These are phyloP conservation scores for Thymelicus lineola DNA, from an alignment of 2,888 invertebrate species.

Conservation along the genomic window DNA sequence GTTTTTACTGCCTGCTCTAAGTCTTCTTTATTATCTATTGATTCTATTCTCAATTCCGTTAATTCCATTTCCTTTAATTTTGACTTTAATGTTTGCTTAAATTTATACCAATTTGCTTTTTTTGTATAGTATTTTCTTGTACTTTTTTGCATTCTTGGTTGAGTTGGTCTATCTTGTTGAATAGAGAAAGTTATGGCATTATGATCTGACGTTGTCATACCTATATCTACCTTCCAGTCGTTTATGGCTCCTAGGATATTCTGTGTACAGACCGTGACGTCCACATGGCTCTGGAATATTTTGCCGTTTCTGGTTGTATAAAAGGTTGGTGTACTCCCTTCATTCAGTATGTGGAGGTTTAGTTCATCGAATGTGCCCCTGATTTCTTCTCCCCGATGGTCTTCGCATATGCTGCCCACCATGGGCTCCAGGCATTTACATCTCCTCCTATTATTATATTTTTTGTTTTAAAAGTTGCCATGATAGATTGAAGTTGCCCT, in stretches of 20 bases:
- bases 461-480: background rate
- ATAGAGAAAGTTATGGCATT: background rate
- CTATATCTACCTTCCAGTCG: too few relatives aligned
- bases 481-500: background rate
- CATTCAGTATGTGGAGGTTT: too few relatives aligned
- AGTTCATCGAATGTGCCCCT: too few relatives aligned
- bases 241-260: too few relatives aligned
- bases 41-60: slow-evolving; percentile 13
- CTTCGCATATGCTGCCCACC: too few relatives aligned
- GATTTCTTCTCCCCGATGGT: too few relatives aligned
- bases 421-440: too few relatives aligned
- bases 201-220: background rate
- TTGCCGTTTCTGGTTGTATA: too few relatives aligned
- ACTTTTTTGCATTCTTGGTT: background rate
- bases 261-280: too few relatives aligned
- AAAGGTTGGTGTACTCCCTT: too few relatives aligned
- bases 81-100: slow-evolving; percentile 17
- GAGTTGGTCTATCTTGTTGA: slow-evolving; percentile 1
- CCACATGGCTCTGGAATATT: too few relatives aligned
- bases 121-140: background rate
- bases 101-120: background rate
- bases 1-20: background rate
- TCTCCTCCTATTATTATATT: too few relatives aligned
- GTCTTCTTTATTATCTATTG: background rate
- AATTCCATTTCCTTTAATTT: slow-evolving; percentile 41